Percentiles rank a stretch among this genome's conserved stretches.
These are phyloP conservation scores for Gambusia affinis DNA, from an alignment of 2,113 vertebrate species.

Conservation along the genomic window DNA sequence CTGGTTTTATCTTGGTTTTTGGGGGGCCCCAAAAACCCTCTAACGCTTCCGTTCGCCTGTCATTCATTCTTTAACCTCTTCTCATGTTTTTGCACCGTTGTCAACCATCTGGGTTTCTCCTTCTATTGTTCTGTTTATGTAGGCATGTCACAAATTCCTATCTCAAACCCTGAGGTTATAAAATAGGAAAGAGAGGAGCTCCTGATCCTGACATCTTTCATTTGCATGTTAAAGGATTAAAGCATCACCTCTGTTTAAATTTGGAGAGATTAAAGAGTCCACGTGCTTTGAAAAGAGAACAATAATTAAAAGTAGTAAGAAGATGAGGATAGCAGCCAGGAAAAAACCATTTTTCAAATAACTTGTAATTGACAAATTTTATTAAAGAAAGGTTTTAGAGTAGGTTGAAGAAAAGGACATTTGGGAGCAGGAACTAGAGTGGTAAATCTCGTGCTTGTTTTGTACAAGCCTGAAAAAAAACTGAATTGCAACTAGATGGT, in stretches of 20 bases:
- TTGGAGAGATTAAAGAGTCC: slow-evolving; percentile 3
- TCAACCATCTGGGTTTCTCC: slow-evolving; percentile 38
- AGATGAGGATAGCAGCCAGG: no score
- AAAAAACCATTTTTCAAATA: slow-evolving; percentile 22
- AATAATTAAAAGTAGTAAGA: no score
- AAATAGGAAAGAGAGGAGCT: slow-evolving; percentile 50
- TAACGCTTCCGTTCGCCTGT: slow-evolving; percentile 10
- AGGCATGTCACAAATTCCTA: slow-evolving; percentile 64
- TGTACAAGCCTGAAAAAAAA: background rate
- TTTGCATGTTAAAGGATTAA: slow-evolving; percentile 55
- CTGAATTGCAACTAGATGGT: slow-evolving; percentile 18
- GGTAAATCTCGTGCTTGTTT: slow-evolving; percentile 20
- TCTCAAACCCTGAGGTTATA: slow-evolving; percentile 45
- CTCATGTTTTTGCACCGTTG: slow-evolving; percentile 41
- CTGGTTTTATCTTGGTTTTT: slow-evolving; percentile 47
- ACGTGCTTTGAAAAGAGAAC: no score
- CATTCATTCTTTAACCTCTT: slow-evolving; percentile 42
- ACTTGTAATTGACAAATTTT: slow-evolving; percentile 51
- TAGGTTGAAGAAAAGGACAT: background rate
- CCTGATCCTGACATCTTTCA: slow-evolving; percentile 48
- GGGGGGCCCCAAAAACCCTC: slow-evolving; percentile 18
- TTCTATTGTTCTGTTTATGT: slow-evolving; percentile 45
- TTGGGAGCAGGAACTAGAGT: background rate
- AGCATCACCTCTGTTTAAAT: slow-evolving; percentile 38
- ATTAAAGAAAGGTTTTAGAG: slow-evolving; percentile 36